A percentile compares a stretch with the other conserved stretches of the same genome.
These are phyloP conservation scores for Amiota mariae DNA, from an alignment of 2,888 invertebrate species.

Conservation along the genomic window DNA sequence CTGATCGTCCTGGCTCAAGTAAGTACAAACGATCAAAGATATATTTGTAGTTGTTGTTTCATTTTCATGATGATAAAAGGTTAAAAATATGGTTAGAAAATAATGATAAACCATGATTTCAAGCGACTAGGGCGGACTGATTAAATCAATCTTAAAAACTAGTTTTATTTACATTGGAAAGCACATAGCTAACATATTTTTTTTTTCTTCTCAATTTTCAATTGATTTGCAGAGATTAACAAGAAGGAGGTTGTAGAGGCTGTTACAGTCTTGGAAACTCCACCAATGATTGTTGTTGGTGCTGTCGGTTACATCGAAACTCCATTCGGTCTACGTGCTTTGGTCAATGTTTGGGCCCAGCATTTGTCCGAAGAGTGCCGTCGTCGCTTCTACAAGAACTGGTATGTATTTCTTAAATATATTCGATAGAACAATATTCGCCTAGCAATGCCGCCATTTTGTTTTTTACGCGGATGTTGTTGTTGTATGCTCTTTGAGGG, in stretches of 20 bases:
- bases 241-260: slow-evolving; percentile 99
- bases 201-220: no score
- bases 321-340: slow-evolving; percentile 94
- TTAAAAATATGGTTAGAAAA: slow-evolving; percentile 72
- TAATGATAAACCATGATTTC: slow-evolving; percentile 71
- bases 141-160: slow-evolving; percentile 31
- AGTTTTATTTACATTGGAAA: neutral
- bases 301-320: slow-evolving; percentile 99
- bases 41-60: neutral
- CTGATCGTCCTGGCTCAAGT: slow-evolving; percentile 99
- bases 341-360: slow-evolving; percentile 98
- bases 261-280: slow-evolving; percentile 97
- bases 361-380: slow-evolving; percentile 99
- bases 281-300: slow-evolving; percentile 98
- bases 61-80: slow-evolving; percentile 68
- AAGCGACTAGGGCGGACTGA: slow-evolving; percentile 75
- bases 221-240: slow-evolving; percentile 88
- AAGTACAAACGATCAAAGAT: slow-evolving; percentile 75
- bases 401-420: slow-evolving; percentile 79
- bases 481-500: slow-evolving; percentile 25
- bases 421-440: neutral
- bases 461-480: slow-evolving; percentile 31
- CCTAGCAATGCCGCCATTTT: slow-evolving; percentile 50
- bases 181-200: slow-evolving; percentile 40
- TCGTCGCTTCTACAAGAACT: slow-evolving; percentile 99